Evolutionary conservation across 2,113 vertebrate genomes (phyloP), one percentile per base, ranked within the genome.

Genomic region (Empidonax traillii): DNA sequence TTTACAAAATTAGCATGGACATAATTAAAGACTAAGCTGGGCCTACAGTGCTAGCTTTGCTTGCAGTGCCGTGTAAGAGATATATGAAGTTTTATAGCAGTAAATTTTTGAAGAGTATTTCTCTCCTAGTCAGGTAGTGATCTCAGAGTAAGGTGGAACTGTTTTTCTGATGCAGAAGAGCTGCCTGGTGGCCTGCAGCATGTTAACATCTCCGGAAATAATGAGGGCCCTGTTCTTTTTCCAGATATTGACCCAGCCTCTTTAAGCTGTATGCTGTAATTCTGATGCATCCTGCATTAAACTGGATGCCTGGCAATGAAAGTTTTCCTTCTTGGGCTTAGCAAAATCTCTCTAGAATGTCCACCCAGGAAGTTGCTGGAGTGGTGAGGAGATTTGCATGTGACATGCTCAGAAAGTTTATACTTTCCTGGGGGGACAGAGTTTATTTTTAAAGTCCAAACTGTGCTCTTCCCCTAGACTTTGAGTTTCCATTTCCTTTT

Each of bases 181-280:
- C 56, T 85, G 37, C 61, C 43, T 43, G n/a, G 12, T 77, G 41
- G 53, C 25, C 21, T 91, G 43, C 8, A 12, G 49, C 14, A 15
- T 27, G 9, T 56, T 62, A 46, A 33, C 53, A 23, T 49, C 21
- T 71, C 39, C 89, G 43, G 37, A 90, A 76, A 44, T 56, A 4
- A 27, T 1, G 4, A 52, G 58, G 22, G 12, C 16, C 8, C 9
- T 6, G 12, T 81, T 81, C 31, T 77, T 78, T 56, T 80, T 69
- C 30, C 25, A 53, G 49, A 10, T 58, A 41, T 0, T 0, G 0
- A 21, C 30, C 43, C 71, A 35, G 10, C 28, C 19, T 18, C 8
- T 90, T 49, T 27, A 39, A 75, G 35, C 12, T 74, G 5, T 80
- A 84, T 81, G 4, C 43, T 81, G 35, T 82, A 41, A 17, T 82